A percentile compares a stretch with the other conserved stretches of the same genome.
phyloP scores from a whole-genome alignment of 2,113 vertebrate genomes.

The Mustela lutreola region DNA sequence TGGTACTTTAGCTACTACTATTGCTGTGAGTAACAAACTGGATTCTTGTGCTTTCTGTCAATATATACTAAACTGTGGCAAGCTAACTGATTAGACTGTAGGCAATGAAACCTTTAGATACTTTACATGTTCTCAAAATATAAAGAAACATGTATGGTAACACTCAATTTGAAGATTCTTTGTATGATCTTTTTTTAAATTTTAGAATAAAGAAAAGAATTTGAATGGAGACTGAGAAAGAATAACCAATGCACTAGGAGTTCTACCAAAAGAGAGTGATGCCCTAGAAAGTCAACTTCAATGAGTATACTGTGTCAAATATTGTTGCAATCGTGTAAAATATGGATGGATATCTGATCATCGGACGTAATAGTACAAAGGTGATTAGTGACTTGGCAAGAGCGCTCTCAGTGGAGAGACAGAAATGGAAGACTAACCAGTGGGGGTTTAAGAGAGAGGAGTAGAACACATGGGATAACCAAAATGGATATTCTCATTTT shows the following conservation, averaged over 20 bases:
- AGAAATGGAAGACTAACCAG: not conserved
- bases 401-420: not conserved
- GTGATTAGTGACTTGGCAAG: not conserved
- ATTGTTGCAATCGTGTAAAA: not conserved
- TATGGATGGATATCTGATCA: accelerated
- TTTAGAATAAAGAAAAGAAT: not conserved
- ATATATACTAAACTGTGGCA: not conserved
- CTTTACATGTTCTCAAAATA: not conserved
- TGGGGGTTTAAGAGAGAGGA: not conserved
- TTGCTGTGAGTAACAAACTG: not conserved
- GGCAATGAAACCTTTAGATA: not conserved
- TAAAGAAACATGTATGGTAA: not conserved
- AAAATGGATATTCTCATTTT: not conserved
- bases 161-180: not conserved
- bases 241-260: not conserved
- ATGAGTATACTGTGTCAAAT: not conserved
- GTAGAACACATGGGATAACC: not conserved
- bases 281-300: not conserved
- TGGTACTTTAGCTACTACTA: not conserved
- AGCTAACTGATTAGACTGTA: not conserved
- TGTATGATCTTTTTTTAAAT: not conserved
- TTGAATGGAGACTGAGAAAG: not conserved
- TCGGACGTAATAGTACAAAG: not conserved
- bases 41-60: not conserved
- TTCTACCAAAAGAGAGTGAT: not conserved